These are phyloP conservation scores for Margaritifera margaritifera DNA, from an alignment of 2,888 invertebrate genomes.

Conservation along the genomic window DNA sequence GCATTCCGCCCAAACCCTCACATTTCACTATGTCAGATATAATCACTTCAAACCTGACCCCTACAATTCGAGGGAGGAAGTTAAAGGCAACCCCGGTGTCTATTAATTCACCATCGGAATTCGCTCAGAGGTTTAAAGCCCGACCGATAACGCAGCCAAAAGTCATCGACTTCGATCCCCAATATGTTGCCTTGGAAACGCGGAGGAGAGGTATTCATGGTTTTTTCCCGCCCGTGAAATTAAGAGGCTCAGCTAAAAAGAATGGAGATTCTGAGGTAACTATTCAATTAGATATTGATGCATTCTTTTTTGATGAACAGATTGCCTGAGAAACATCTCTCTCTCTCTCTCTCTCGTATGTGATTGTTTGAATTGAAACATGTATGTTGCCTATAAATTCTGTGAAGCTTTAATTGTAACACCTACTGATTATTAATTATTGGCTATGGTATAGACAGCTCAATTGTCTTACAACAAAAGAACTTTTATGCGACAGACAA, in stretches of 20 bases:
- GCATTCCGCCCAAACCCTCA: constrained; percentile 52
- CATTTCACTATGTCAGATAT: constrained; percentile 50
- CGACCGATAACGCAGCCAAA: constrained; percentile 55
- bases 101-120: constrained; percentile 51
- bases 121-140: constrained; percentile 51
- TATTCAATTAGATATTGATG: neutral
- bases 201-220: constrained; percentile 45
- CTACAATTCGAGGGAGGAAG: constrained; percentile 21
- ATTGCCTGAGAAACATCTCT: too few species aligned
- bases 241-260: constrained; percentile 35
- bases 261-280: constrained; percentile 20
- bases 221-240: constrained; percentile 56
- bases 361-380: too few species aligned
- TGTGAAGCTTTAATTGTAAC: too few species aligned
- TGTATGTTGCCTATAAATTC: too few species aligned
- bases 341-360: too few species aligned
- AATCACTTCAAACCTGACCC: constrained; percentile 26
- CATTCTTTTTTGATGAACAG: too few species aligned
- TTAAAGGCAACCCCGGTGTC: constrained; percentile 44
- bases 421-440: too few species aligned
- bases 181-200: constrained; percentile 32
- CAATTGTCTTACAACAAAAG: too few species aligned
- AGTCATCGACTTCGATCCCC: constrained; percentile 54
- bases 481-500: too few species aligned
- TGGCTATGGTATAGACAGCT: too few species aligned